Evolutionary conservation across 2,113 vertebrate genomes (phyloP).

Genomic region (Elaphurus davidianus): DNA sequence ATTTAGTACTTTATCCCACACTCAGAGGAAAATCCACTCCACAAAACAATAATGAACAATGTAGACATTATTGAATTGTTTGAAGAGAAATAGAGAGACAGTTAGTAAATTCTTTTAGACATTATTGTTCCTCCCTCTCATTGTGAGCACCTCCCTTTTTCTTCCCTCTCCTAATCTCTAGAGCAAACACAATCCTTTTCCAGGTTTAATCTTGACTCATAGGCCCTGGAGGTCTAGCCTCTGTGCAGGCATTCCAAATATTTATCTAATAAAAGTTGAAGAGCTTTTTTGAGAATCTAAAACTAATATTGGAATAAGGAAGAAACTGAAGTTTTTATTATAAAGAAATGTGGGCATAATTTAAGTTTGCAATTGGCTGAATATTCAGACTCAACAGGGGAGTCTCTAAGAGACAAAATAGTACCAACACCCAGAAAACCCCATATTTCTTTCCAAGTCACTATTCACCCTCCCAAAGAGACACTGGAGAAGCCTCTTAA

Average conservation of each 20-base stretch:
- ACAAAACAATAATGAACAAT: background rate
- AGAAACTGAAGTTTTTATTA: background rate
- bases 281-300: background rate
- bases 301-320: background rate
- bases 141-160: background rate
- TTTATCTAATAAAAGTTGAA: conserved; percentile 8
- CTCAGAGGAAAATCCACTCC: background rate
- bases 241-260: background rate
- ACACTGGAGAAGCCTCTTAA: background rate
- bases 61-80: background rate
- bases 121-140: background rate
- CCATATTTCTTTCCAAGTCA: background rate
- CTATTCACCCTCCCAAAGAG: background rate
- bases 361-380: background rate
- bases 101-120: background rate
- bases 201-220: background rate
- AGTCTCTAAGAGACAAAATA: background rate
- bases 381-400: background rate
- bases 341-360: background rate
- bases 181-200: background rate
- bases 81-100: background rate
- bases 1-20: background rate
- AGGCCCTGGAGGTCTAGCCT: background rate
- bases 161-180: background rate
- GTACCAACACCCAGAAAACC: background rate